Evolutionary conservation across 2,797 vertebrate species (phyloP).

Genomic region (Silurus aristotelis): DNA sequence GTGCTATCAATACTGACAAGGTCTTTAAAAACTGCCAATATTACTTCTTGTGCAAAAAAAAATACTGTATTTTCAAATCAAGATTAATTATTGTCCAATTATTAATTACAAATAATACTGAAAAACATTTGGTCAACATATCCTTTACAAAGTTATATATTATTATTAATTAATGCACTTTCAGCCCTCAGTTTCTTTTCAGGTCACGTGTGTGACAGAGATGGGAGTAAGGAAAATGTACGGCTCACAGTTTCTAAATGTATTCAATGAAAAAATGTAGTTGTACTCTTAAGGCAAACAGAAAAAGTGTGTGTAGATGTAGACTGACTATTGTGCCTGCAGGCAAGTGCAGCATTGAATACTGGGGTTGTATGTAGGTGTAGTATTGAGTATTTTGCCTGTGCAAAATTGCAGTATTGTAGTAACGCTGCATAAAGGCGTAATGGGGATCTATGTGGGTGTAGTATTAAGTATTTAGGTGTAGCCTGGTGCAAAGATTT

Average conservation of each 20-base stretch:
- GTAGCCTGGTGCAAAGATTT: background rate
- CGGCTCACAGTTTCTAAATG: background rate
- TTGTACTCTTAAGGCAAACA: background rate
- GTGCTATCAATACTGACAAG: background rate
- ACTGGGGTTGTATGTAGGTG: slow-evolving; percentile 27
- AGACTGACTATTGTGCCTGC: background rate
- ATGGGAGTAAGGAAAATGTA: background rate
- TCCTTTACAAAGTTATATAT: background rate
- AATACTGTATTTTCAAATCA: background rate
- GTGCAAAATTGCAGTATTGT: background rate
- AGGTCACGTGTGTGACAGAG: background rate
- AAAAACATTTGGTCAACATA: background rate
- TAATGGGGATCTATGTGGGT: background rate
- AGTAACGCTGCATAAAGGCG: background rate
- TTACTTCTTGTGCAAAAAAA: background rate
- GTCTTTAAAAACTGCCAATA: background rate
- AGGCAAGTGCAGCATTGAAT: background rate
- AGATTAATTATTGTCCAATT: background rate
- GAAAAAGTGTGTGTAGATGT: background rate
- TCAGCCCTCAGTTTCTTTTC: background rate
- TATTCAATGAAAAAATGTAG: background rate
- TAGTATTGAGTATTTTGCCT: background rate
- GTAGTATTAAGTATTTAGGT: background rate
- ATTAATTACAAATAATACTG: background rate
- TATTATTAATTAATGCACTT: background rate